phyloP scores from a whole-genome alignment of 1,140 invertebrate genomes.

The Bombus consobrinus region DNA sequence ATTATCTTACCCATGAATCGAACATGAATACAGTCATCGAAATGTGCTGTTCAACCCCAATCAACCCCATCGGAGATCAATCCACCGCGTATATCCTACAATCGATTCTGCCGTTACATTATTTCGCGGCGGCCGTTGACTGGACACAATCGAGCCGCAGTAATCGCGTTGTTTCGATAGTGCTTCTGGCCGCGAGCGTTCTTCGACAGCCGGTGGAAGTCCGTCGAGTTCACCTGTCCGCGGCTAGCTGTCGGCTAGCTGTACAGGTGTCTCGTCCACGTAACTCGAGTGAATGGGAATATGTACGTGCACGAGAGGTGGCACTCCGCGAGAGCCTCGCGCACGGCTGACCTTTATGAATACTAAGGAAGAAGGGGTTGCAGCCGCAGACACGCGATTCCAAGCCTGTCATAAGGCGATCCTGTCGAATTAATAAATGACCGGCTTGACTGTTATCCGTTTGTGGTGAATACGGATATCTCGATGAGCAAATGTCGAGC shows the following conservation, averaged over 20 bases:
- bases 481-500: background rate
- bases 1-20: background rate
- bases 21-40: background rate
- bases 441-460: conserved; percentile 14
- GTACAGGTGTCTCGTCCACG: conserved; percentile 64
- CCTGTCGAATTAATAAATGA: conserved; percentile 66
- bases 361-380: conserved; percentile 69
- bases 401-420: conserved; percentile 64
- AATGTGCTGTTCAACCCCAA: background rate
- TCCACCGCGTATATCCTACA: too few species aligned
- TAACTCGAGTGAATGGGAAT: conserved; percentile 35
- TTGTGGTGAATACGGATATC: background rate
- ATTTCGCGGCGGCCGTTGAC: conserved; percentile 6
- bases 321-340: conserved; percentile 32
- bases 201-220: background rate
- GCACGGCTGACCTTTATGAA: conserved; percentile 79
- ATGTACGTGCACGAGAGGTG: conserved; percentile 44
- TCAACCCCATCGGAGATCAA: background rate
- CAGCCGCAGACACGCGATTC: conserved; percentile 73
- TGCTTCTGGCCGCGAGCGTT: background rate
- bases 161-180: conserved; percentile 4
- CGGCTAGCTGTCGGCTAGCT: conserved; percentile 39
- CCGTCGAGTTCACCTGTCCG: conserved; percentile 55
- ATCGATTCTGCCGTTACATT: background rate
- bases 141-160: background rate